Evolutionary conservation across 2,888 invertebrate genomes (phyloP).

Genomic region (Agriopis aurantiaria): DNA sequence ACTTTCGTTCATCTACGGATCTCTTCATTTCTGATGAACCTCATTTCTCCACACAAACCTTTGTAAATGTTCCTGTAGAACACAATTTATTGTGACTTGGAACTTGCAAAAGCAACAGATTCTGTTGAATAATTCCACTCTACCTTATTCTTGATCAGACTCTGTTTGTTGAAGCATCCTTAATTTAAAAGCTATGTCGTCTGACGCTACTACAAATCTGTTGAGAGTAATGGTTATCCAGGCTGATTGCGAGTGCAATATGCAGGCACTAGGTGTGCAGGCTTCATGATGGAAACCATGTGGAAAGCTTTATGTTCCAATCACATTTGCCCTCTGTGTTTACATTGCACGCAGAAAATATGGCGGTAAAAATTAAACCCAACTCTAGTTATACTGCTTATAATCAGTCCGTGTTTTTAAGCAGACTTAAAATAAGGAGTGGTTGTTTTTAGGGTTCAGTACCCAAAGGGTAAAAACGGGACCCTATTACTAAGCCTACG

Average conservation of each 20-base stretch:
- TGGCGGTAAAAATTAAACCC: no score
- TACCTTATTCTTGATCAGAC: background rate
- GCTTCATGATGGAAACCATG: background rate
- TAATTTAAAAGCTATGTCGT: background rate
- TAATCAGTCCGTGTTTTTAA: no score
- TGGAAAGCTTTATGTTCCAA: background rate
- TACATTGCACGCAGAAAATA: no score
- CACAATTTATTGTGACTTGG: background rate
- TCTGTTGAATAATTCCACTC: background rate
- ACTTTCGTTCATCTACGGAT: no score
- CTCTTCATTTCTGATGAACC: no score
- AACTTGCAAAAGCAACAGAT: background rate
- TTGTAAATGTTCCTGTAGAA: background rate
- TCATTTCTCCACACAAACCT: background rate
- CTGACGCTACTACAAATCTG: background rate
- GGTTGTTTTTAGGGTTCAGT: no score
- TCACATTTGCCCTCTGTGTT: no score
- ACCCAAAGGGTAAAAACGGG: no score
- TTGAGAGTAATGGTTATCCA: background rate
- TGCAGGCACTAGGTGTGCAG: background rate
- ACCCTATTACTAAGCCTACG: no score
- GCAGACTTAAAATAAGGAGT: no score
- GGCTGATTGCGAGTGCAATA: slow-evolving; percentile 21
- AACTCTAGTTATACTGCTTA: no score
- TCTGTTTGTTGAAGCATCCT: background rate